These are phyloP conservation scores for Pelecanoides urinatrix DNA, from an alignment of 2,113 vertebrate genomes.

Conservation along the genomic window DNA sequence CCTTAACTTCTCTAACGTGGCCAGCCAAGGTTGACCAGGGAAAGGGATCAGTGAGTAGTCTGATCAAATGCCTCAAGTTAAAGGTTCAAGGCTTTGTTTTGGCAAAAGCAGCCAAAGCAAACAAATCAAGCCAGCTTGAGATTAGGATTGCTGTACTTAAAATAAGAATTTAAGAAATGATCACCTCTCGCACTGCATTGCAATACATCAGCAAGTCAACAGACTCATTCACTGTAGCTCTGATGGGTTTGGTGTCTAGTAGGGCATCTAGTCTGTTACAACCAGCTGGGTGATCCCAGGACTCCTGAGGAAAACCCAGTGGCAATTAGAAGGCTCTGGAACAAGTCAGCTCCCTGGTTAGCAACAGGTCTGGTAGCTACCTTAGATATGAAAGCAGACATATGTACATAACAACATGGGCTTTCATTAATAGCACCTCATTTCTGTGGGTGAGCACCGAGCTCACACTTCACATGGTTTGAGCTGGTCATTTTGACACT, in stretches of 20 bases:
- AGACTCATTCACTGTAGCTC: background rate
- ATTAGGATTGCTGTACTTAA: background rate
- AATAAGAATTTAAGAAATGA: background rate
- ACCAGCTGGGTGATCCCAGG: background rate
- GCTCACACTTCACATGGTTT: background rate
- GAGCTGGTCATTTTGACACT: background rate
- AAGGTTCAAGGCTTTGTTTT: background rate
- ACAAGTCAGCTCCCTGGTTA: background rate
- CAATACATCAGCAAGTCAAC: background rate
- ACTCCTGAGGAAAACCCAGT: background rate
- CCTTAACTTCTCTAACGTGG: background rate
- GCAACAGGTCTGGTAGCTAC: background rate
- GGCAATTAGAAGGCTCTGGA: background rate
- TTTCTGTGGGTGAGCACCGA: background rate
- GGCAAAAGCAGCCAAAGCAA: background rate
- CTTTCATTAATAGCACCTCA: background rate
- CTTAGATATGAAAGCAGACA: background rate
- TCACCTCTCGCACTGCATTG: background rate
- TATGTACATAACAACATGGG: accelerated
- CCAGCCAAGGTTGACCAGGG: background rate
- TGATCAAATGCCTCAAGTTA: background rate
- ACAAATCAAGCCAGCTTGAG: background rate
- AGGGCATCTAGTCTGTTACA: background rate
- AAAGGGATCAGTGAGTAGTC: background rate
- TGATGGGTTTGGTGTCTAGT: background rate